Conservation (phyloP, 2,888 invertebrate species). For the Noctua janthe region DNA sequence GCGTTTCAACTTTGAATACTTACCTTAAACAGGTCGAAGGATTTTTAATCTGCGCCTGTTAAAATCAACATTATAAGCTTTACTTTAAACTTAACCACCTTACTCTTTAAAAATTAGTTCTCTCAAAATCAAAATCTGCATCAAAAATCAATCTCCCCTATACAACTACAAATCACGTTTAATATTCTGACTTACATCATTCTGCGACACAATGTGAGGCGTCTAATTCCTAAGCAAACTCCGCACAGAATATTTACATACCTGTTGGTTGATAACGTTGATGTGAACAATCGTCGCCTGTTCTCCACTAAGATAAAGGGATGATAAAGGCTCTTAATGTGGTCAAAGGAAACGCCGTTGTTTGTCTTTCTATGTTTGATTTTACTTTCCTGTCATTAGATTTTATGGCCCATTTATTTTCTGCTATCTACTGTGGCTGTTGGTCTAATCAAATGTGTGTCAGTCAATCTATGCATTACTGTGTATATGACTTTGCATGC, state of each 20-base stretch:
- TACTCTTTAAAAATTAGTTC: neutral
- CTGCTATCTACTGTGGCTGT: slow-evolving; percentile 62
- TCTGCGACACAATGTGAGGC: slow-evolving; percentile 64
- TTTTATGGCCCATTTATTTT: slow-evolving; percentile 68
- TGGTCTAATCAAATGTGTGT: slow-evolving; percentile 64
- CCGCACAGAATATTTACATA: slow-evolving; percentile 76
- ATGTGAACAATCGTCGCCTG: slow-evolving; percentile 81
- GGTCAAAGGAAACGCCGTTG: slow-evolving; percentile 86
- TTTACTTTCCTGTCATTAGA: slow-evolving; percentile 78
- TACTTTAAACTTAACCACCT: neutral
- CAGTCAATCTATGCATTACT: slow-evolving; percentile 52
- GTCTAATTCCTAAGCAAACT: slow-evolving; percentile 80
- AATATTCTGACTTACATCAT: slow-evolving; percentile 63
- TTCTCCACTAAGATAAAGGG: slow-evolving; percentile 79
- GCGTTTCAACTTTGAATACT: neutral
- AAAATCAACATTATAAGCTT: neutral
- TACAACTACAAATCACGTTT: slow-evolving; percentile 56
- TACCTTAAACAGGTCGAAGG: too few relatives aligned
- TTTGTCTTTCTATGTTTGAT: slow-evolving; percentile 79
- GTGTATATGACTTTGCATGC: slow-evolving; percentile 38
- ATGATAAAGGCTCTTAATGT: slow-evolving; percentile 80
- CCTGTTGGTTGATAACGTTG: slow-evolving; percentile 76
- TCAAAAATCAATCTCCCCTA: slow-evolving; percentile 58
- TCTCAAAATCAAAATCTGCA: neutral
- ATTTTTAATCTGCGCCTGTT: too few relatives aligned